These are phyloP conservation scores for Papilio machaon DNA, from an alignment of 1,140 invertebrate species.

Conservation along the genomic window DNA sequence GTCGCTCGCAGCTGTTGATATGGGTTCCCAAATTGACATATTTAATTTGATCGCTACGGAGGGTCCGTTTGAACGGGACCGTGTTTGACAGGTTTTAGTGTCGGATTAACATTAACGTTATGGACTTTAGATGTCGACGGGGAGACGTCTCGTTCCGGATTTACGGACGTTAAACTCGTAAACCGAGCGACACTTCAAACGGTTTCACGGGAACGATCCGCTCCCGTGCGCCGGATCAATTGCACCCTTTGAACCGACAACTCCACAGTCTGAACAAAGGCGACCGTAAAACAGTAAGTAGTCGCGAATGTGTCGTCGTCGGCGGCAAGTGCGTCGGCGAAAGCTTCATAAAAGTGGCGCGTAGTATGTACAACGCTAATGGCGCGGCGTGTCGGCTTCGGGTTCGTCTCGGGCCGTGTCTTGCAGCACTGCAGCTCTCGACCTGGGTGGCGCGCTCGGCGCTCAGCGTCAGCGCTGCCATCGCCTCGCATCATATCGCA, in stretches of 20 bases:
- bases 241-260: constrained; percentile 70
- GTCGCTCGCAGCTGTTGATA: constrained; percentile 81
- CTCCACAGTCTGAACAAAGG: constrained; percentile 66
- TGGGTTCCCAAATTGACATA: constrained; percentile 81
- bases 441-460: constrained; percentile 85
- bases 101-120: constrained; percentile 79
- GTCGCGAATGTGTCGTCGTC: constrained; percentile 77
- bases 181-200: constrained; percentile 69
- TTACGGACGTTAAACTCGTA: constrained; percentile 46
- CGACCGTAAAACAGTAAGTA: constrained; percentile 76
- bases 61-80: constrained; percentile 63
- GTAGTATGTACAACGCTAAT: constrained; percentile 67
- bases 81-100: constrained; percentile 80
- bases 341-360: constrained; percentile 78
- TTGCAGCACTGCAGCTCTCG: constrained; percentile 83
- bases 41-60: constrained; percentile 81
- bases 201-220: constrained; percentile 59
- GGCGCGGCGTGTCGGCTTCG: constrained; percentile 70
- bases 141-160: constrained; percentile 60
- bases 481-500: no score
- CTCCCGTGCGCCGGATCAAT: constrained; percentile 64
- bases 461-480: constrained; percentile 70
- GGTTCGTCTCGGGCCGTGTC: constrained; percentile 77
- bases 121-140: constrained; percentile 72
- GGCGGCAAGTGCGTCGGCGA: constrained; percentile 71